phyloP scores from a whole-genome alignment of 2,888 invertebrate species.

The Scaptomyza caliginosa region DNA sequence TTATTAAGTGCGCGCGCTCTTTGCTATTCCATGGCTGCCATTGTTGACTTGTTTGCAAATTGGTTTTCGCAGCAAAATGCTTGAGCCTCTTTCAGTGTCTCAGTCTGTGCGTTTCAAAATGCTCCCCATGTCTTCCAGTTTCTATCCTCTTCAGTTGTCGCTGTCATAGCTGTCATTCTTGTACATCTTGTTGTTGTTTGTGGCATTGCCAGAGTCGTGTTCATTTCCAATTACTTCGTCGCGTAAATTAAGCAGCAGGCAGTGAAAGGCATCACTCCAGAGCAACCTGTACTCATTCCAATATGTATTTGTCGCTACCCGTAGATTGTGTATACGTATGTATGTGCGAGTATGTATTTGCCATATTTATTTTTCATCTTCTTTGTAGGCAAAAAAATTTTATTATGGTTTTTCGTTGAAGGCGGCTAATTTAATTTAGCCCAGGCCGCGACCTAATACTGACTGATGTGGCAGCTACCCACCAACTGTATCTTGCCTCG shows the following conservation, averaged over 20 bases:
- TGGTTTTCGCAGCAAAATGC: conserved; percentile 65
- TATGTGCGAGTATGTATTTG: conserved; percentile 14
- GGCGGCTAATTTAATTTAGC: conserved; percentile 73
- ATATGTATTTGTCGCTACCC: background rate
- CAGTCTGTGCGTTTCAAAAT: background rate
- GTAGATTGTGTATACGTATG: conserved; percentile 11
- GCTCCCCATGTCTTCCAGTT: background rate
- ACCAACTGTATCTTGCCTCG: background rate
- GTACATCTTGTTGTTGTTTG: conserved; percentile 30
- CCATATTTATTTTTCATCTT: conserved; percentile 57
- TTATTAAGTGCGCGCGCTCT: conserved; percentile 65
- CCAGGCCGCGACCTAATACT: conserved; percentile 60
- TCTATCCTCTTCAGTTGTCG: conserved; percentile 15
- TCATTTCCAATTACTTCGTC: conserved; percentile 69
- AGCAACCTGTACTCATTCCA: conserved; percentile 23
- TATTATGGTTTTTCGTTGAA: conserved; percentile 75
- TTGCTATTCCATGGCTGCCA: conserved; percentile 46
- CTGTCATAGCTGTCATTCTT: conserved; percentile 47
- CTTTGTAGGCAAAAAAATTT: conserved; percentile 67
- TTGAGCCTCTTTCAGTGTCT: conserved; percentile 38
- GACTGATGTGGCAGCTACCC: conserved; percentile 66
- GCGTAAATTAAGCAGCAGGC: conserved; percentile 68
- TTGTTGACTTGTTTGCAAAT: conserved; percentile 80
- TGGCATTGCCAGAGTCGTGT: conserved; percentile 33
- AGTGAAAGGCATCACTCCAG: conserved; percentile 54